These are phyloP conservation scores for Zele albiditarsus DNA, from an alignment of 2,888 invertebrate species.

Conservation along the genomic window DNA sequence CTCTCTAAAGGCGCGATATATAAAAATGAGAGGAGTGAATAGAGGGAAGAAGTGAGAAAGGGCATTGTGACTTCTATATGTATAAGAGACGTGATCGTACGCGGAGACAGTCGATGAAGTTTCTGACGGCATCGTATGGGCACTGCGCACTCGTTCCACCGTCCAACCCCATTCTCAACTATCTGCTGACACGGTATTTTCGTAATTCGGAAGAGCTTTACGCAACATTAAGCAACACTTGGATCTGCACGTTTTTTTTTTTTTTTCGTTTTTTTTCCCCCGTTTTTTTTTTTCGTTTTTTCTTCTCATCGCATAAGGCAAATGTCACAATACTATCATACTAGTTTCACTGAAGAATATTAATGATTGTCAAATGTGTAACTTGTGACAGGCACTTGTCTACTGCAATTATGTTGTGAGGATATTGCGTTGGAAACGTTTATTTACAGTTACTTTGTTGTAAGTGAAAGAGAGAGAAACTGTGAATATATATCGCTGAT, in stretches of 20 bases:
- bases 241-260: not conserved
- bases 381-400: too few species aligned
- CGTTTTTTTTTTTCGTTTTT: too few species aligned
- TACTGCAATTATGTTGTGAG: too few species aligned
- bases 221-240: slow-evolving; percentile 36
- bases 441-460: not conserved
- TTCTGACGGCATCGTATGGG: slow-evolving; percentile 25
- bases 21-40: not conserved
- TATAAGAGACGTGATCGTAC: slow-evolving; percentile 49
- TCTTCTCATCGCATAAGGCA: not conserved
- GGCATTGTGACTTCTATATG: not conserved
- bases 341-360: too few species aligned
- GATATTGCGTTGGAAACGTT: not conserved
- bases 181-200: slow-evolving; percentile 49
- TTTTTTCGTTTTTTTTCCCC: not conserved
- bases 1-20: not conserved
- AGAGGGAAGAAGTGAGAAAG: slow-evolving; percentile 25
- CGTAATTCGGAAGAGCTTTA: slow-evolving; percentile 41
- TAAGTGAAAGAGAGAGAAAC: not conserved
- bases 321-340: too few species aligned
- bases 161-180: slow-evolving; percentile 27
- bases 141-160: slow-evolving; percentile 18
- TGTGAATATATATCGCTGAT: too few species aligned
- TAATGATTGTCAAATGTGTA: too few species aligned
- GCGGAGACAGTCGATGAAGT: slow-evolving; percentile 46